A percentile compares a stretch with the other conserved stretches of the same genome.
These are phyloP conservation scores for Penaeus vannamei DNA, from an alignment of 1,140 invertebrate species.

Conservation along the genomic window DNA sequence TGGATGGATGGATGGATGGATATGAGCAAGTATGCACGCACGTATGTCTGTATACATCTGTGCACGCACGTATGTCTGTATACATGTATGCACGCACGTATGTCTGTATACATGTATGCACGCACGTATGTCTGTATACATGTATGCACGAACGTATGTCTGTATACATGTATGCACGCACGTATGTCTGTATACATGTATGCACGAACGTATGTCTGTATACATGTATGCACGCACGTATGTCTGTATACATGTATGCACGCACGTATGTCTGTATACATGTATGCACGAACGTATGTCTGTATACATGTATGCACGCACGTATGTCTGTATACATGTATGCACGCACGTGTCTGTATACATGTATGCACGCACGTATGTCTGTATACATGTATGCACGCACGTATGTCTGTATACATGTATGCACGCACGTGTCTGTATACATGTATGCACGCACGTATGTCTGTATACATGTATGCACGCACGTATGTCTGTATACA, in stretches of 20 bases:
- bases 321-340: background rate
- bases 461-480: background rate
- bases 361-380: background rate
- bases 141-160: too few species aligned
- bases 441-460: constrained; percentile 3
- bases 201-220: too few species aligned
- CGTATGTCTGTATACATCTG: too few species aligned
- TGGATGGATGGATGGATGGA: background rate
- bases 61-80: too few species aligned
- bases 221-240: background rate
- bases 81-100: background rate
- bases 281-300: too few species aligned
- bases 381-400: background rate
- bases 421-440: background rate
- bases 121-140: background rate
- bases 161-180: too few species aligned
- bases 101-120: background rate
- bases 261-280: constrained; percentile 6
- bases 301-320: background rate
- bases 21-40: background rate
- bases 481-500: background rate
- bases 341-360: background rate
- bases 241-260: background rate
- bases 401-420: background rate
- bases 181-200: too few species aligned